Percentiles rank a stretch among this genome's conserved stretches.
These are phyloP conservation scores for Holcopasites calliopsidis DNA, from an alignment of 1,140 invertebrate species.

Conservation along the genomic window DNA sequence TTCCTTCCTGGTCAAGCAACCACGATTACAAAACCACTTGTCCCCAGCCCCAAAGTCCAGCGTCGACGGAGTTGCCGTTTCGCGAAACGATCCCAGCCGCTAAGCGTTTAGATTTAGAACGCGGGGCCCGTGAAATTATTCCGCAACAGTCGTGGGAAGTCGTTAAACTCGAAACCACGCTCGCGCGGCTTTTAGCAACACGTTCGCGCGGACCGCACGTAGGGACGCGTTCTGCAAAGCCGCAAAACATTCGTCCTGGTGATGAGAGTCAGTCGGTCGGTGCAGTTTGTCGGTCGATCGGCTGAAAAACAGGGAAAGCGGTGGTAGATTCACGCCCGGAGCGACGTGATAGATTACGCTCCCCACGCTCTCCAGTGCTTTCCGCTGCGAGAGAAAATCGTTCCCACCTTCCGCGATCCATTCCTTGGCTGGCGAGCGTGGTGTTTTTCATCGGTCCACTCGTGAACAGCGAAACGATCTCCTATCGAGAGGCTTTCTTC, in stretches of 20 bases:
- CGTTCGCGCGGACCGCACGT: background rate
- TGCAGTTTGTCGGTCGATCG: constrained; percentile 9
- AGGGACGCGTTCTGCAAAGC: background rate
- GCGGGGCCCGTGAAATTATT: background rate
- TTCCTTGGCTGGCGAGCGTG: background rate
- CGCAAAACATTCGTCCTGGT: constrained; percentile 9
- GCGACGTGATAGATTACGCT: constrained; percentile 23
- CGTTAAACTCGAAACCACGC: constrained; percentile 16
- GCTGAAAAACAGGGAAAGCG: constrained; percentile 24
- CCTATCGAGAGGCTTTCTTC: background rate
- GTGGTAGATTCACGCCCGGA: background rate
- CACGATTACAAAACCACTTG: no score
- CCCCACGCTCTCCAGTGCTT: background rate
- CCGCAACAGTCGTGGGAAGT: background rate
- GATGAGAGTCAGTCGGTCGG: constrained; percentile 28
- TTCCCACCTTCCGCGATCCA: background rate
- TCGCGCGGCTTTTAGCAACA: background rate
- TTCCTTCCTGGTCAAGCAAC: no score
- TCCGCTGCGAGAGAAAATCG: background rate
- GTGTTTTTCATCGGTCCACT: background rate
- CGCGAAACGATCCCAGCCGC: background rate
- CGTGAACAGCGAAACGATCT: background rate
- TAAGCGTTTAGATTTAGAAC: background rate
- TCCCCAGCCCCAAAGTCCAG: no score
- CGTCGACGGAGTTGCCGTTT: background rate